Evolutionary conservation across 2,888 invertebrate genomes (phyloP).

Genomic region (Sesamia inferens): DNA sequence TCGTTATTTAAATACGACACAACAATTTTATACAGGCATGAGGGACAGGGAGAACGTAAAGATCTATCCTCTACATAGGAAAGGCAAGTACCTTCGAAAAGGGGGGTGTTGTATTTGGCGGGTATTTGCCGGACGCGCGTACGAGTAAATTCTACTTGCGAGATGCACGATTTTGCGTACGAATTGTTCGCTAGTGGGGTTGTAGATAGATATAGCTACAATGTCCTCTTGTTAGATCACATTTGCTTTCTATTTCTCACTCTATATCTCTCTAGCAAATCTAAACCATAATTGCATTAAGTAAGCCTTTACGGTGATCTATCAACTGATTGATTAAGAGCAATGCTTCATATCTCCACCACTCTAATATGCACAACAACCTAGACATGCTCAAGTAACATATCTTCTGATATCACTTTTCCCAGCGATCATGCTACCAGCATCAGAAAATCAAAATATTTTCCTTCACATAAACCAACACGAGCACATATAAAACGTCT

Average conservation of each 20-base stretch:
- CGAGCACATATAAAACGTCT: too few species aligned
- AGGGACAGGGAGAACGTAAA: too few species aligned
- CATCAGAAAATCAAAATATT: not conserved
- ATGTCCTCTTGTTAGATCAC: not conserved
- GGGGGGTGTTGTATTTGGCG: too few species aligned
- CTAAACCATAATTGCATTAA: not conserved
- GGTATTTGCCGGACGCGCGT: too few species aligned
- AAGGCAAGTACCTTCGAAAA: too few species aligned
- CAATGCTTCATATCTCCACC: not conserved
- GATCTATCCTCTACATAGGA: too few species aligned
- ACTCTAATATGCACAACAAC: not conserved
- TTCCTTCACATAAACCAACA: too few species aligned
- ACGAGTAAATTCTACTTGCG: too few species aligned
- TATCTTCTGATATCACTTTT: not conserved
- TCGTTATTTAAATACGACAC: slow-evolving; percentile 6
- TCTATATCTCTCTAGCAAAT: not conserved
- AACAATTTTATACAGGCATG: not conserved
- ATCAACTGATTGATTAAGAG: not conserved
- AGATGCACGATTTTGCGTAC: too few species aligned
- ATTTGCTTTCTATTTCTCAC: not conserved
- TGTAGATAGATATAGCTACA: too few species aligned
- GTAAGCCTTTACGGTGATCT: not conserved
- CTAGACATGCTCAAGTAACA: not conserved
- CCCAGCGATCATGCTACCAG: not conserved
- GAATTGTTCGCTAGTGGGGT: too few species aligned